Base-by-base conservation (phyloP, 2,888 invertebrate genomes). In the Netelia melanura region DNA sequence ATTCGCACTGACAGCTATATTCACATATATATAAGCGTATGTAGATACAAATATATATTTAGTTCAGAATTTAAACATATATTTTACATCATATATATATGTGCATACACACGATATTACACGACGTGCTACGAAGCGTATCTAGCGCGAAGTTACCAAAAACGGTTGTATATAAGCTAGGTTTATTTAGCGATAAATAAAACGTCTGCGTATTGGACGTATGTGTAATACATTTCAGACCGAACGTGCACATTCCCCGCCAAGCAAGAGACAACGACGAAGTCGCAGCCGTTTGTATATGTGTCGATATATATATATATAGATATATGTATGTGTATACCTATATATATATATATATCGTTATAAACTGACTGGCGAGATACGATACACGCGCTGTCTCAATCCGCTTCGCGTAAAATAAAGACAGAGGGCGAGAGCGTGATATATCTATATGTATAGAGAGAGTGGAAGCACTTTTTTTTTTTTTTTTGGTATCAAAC, bases 381-480 rank as follows among this genome's bases (percentile, higher is more conserved):
- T 10, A 43, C 23, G 3, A 3, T 43, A 25, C 38, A 30, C 48
- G 56, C 48, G 21, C 70, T 48, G 11, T 38, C 38, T 43, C 11
- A 48, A 75, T 38, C 23, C 38, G 43, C 61, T 64, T 48, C 25
- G 71, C 10, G 70, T 56, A 38, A 68, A 30, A 54, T 6, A 11
- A 9, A 71, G 52, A 54, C 14, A 38, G 71, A 71, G 72, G 81
- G 23, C 48, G 56, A 62, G 61, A 67, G 80, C 48, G 65, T 30
- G 30, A 30, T 30, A 30, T 30, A 30, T 30, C 30, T 30, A 30
- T 30, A 30, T 30, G 30, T 30, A 75, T 30, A 77, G 23, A 54
- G 62, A 76, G 38, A 71, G 75, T 79, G 25, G 30, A 75, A 76
- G 81, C 81, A 81, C 81, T 74, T 84, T 77, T 76, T 25, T 30